Evolutionary conservation across 2,888 invertebrate genomes (phyloP).

Genomic region (Drosophila nr. fundita): DNA sequence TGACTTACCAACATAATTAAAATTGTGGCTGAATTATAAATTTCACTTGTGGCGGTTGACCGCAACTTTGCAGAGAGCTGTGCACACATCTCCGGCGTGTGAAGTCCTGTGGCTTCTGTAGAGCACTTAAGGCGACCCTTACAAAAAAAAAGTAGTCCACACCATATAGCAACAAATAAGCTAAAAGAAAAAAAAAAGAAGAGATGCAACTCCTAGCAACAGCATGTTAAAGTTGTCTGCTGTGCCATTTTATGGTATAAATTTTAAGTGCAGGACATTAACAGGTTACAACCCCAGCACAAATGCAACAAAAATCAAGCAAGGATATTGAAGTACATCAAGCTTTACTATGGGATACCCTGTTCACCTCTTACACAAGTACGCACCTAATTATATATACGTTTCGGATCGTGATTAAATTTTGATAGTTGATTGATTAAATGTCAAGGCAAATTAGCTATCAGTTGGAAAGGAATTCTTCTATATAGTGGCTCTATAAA

Average conservation of each 20-base stretch:
- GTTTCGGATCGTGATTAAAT: background rate
- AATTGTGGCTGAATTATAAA: slow-evolving; percentile 76
- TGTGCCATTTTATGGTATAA: slow-evolving; percentile 62
- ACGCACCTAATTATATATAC: background rate
- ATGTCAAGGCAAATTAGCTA: background rate
- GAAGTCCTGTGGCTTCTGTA: slow-evolving; percentile 61
- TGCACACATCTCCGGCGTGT: slow-evolving; percentile 55
- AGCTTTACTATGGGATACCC: background rate
- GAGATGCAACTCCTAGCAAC: slow-evolving; percentile 4
- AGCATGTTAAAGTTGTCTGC: slow-evolving; percentile 72
- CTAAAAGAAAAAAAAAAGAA: slow-evolving; percentile 16
- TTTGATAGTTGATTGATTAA: background rate
- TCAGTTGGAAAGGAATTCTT: background rate
- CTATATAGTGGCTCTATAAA: rapidly evolving
- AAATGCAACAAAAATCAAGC: slow-evolving; percentile 16
- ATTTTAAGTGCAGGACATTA: slow-evolving; percentile 78
- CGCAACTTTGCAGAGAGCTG: slow-evolving; percentile 52
- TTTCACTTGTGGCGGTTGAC: slow-evolving; percentile 77
- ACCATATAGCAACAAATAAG: slow-evolving; percentile 17
- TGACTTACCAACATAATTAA: slow-evolving; percentile 72
- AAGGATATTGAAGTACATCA: background rate
- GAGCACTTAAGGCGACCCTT: slow-evolving; percentile 58
- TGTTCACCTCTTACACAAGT: background rate
- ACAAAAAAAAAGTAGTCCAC: slow-evolving; percentile 27
- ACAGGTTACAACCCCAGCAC: slow-evolving; percentile 56